These are phyloP conservation scores for Dipodomys spectabilis DNA, from an alignment of 2,113 vertebrate genomes.

Conservation along the genomic window DNA sequence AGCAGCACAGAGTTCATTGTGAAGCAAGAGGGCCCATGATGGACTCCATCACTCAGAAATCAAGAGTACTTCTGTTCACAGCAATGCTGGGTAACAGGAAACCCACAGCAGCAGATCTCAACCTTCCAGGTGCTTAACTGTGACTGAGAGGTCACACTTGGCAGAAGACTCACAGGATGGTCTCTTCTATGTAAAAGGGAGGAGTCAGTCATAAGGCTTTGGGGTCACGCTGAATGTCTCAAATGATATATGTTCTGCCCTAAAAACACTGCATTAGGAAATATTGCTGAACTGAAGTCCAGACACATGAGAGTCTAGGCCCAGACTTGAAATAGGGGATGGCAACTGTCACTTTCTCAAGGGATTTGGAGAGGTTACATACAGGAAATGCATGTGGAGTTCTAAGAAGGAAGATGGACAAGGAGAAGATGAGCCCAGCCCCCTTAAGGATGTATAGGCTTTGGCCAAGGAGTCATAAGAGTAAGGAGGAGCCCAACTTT, in stretches of 20 bases:
- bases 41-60: background rate
- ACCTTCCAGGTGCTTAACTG: background rate
- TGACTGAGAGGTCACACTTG: background rate
- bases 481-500: background rate
- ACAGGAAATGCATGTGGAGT: accelerated
- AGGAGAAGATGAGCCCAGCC: background rate
- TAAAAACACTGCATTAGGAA: background rate
- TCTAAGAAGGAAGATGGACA: background rate
- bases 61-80: background rate
- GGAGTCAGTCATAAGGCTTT: background rate
- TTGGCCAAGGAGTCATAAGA: background rate
- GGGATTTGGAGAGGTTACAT: background rate
- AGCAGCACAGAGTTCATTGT: background rate
- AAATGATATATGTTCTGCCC: background rate
- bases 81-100: background rate
- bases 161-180: background rate
- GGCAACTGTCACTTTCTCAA: background rate
- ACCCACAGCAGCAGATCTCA: background rate
- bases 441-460: background rate
- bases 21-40: background rate
- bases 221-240: background rate
- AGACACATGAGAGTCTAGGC: background rate
- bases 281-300: background rate
- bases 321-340: background rate
- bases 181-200: background rate